phyloP scores from a whole-genome alignment of 2,797 vertebrate species.

The Arnoldichthys spilopterus region DNA sequence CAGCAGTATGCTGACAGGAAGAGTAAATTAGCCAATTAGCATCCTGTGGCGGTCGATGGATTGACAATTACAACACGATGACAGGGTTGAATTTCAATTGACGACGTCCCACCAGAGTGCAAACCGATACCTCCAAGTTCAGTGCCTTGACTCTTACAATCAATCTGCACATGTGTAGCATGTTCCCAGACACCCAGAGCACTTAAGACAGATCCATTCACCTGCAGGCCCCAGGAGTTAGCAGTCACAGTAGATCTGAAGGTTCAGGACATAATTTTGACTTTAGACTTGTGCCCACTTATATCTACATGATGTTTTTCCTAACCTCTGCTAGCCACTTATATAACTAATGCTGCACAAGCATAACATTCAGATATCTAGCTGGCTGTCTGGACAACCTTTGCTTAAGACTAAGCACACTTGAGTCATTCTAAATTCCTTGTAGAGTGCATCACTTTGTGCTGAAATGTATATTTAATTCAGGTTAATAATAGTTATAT shows the following conservation, averaged over 20 bases:
- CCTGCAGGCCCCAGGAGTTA: neutral
- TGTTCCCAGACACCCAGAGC: neutral
- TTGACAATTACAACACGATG: conserved; percentile 15
- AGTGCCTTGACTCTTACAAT: neutral
- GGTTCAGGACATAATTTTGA: neutral
- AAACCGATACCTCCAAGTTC: neutral
- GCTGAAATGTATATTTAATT: no score
- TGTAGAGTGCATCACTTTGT: no score
- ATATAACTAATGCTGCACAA: no score
- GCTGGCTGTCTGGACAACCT: no score
- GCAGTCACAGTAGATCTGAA: neutral
- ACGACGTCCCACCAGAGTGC: neutral
- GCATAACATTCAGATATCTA: neutral
- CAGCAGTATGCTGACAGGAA: neutral
- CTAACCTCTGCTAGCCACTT: no score
- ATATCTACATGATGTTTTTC: no score
- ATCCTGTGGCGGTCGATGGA: neutral
- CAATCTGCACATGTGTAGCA: neutral
- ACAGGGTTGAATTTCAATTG: conserved; percentile 15
- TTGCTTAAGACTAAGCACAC: no score
- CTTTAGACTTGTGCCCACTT: no score
- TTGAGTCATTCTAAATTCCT: no score
- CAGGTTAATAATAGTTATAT: no score
- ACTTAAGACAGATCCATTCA: neutral
- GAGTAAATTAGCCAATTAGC: conserved; percentile 31